A percentile compares a stretch with the other conserved stretches of the same genome.
Evolutionary conservation across 2,888 invertebrate species (phyloP).

Genomic region (Pseudococcus viburni): DNA sequence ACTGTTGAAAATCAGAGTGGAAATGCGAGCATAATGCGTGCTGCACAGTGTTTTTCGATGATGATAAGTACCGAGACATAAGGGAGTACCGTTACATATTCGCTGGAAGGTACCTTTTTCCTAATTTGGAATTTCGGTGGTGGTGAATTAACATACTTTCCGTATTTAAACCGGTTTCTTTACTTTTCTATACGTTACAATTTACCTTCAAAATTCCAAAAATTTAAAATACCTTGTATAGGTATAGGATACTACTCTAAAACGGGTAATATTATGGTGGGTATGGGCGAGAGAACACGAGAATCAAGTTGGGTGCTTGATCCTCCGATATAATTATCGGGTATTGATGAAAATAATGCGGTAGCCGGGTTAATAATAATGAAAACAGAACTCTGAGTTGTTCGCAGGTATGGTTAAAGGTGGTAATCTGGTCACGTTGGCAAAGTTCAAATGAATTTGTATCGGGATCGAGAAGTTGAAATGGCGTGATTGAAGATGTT

Average conservation of each 20-base stretch:
- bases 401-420: not conserved
- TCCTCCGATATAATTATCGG: not conserved
- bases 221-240: not conserved
- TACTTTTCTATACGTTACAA: constrained; percentile 34
- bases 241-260: not conserved
- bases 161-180: constrained; percentile 37
- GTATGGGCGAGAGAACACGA: not conserved
- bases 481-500: not conserved
- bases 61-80: not conserved
- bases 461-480: not conserved
- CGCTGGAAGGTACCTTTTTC: constrained; percentile 13
- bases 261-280: not conserved
- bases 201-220: constrained; percentile 39
- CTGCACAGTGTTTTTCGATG: not conserved
- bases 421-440: constrained; percentile 2
- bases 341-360: constrained; percentile 9
- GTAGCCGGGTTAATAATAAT: not conserved
- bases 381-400: not conserved
- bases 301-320: not conserved
- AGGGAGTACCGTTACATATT: constrained; percentile 17
- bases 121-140: constrained; percentile 54
- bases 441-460: not conserved
- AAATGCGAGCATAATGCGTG: not conserved
- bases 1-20: not conserved
- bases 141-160: constrained; percentile 50